Evolutionary conservation across 2,113 vertebrate genomes (phyloP), one percentile per base, ranked within the genome.

Genomic region (Gambusia affinis): DNA sequence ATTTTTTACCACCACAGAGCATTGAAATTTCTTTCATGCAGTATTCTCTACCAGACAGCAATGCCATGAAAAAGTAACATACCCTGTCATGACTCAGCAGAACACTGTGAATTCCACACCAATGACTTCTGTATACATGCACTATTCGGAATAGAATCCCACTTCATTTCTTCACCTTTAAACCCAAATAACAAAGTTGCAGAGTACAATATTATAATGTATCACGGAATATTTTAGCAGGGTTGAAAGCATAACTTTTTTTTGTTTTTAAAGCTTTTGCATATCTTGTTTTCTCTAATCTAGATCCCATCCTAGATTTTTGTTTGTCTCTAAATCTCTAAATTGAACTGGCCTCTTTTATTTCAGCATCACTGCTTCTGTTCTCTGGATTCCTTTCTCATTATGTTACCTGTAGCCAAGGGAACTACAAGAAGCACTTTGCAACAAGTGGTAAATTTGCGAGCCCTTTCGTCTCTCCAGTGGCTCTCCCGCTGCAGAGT

Each of bases 381-480:
- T 30, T 71, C 5, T 35, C 54, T 71, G 65, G 78, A 37, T 54
- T 24, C 60, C 44, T 37, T 8, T 33, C 47, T 60, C 61, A 30
- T 77, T 47, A 57, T 51, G 31, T 44, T 17, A 66, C 24, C 37
- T 72, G 44, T 51, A 69, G 72, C 62, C 72, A 63, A 79, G 79
- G 73, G 70, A 89, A 72, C 83, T 64, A 78, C 75, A 79, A 77
- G 78, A 72, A 86, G 81, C 70, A 70, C 69, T 81, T 70, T 73
- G 72, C 79, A 73, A 44, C 37, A 37, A 71, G 78, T 67, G 33
- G 72, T 78, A 80, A 76, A 83, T 77, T 27, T 24, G 67, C 76
- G 62, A 80, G 44, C 62, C 65, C 51, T 75, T 83, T 62, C 66
- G 67, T 76, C 44, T 71, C 22, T 27, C 14, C 64, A 62, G 80